Percentiles rank a stretch among this genome's conserved stretches.
Conservation (phyloP, 2,888 invertebrate genomes). For the Therioaphis trifolii region DNA sequence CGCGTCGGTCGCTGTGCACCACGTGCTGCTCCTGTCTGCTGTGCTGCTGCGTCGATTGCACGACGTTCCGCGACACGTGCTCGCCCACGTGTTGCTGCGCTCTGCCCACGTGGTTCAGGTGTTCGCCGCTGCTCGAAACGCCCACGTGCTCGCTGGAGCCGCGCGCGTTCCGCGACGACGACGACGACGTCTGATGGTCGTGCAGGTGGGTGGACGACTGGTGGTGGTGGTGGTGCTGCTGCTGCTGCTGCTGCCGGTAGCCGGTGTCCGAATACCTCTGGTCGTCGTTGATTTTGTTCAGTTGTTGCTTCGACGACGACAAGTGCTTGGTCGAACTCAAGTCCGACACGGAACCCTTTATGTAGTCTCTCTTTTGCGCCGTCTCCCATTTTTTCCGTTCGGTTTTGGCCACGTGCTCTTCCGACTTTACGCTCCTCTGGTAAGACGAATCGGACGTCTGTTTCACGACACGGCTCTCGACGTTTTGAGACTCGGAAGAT, state of each 20-base stretch:
- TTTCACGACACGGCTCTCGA: conserved; percentile 9
- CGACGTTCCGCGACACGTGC: not conserved
- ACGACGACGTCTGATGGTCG: not conserved
- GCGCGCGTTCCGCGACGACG: not conserved
- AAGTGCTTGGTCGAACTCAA: not conserved
- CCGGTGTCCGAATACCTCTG: conserved; percentile 12
- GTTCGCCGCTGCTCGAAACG: conserved; percentile 5
- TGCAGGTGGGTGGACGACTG: conserved; percentile 26
- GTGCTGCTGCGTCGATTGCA: not conserved
- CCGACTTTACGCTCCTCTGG: conserved; percentile 3
- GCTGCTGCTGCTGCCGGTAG: no score
- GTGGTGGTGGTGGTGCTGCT: no score
- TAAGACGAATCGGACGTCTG: conserved; percentile 9
- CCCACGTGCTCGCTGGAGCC: not conserved
- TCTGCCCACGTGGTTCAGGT: not conserved
- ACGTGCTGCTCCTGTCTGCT: not conserved
- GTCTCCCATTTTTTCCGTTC: conserved; percentile 58
- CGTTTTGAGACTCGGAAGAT: conserved; percentile 65
- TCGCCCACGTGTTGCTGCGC: not conserved
- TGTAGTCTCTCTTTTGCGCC: conserved; percentile 37
- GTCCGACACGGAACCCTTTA: conserved; percentile 19
- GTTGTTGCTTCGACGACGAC: conserved; percentile 19
- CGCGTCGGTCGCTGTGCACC: not conserved
- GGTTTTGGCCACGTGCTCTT: not conserved
- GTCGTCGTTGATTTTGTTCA: not conserved